Evolutionary conservation across 1,140 invertebrate genomes (phyloP).

Genomic region (Drosophila neocordata): DNA sequence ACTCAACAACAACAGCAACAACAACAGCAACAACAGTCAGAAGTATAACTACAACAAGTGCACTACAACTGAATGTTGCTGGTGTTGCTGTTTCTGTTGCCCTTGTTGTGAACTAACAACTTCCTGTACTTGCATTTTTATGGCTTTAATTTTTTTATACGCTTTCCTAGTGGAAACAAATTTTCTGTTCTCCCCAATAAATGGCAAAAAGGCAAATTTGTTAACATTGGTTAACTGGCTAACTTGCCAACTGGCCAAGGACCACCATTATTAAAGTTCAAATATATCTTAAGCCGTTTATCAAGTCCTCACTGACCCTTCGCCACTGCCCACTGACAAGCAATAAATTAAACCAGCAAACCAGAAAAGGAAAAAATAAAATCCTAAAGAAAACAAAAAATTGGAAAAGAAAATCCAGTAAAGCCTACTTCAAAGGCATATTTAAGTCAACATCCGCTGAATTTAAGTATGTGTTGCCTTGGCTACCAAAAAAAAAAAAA

Average conservation of each 20-base stretch:
- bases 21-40: slow-evolving; percentile 24
- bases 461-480: slow-evolving; percentile 34
- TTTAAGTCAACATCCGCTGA: slow-evolving; percentile 31
- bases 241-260: neutral
- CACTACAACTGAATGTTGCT: slow-evolving; percentile 59
- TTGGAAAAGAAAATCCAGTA: slow-evolving; percentile 10
- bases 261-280: slow-evolving; percentile 9
- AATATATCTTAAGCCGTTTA: slow-evolving; percentile 47
- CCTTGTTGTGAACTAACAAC: slow-evolving; percentile 69
- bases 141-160: slow-evolving; percentile 58
- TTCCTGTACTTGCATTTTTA: slow-evolving; percentile 50
- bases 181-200: slow-evolving; percentile 7
- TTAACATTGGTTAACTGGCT: slow-evolving; percentile 14
- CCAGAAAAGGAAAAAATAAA: slow-evolving; percentile 35
- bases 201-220: slow-evolving; percentile 38
- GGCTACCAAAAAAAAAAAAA: slow-evolving; percentile 2
- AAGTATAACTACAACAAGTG: slow-evolving; percentile 32
- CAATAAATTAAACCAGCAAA: slow-evolving; percentile 58
- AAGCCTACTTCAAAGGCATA: slow-evolving; percentile 63
- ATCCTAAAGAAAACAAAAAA: slow-evolving; percentile 11
- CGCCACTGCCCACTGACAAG: slow-evolving; percentile 35
- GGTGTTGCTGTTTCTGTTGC: slow-evolving; percentile 26
- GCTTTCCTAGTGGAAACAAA: slow-evolving; percentile 35
- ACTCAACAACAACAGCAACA: slow-evolving; percentile 47
- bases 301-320: slow-evolving; percentile 50